Conservation (phyloP, 2,888 invertebrate species). For the Apodemia duryi region DNA sequence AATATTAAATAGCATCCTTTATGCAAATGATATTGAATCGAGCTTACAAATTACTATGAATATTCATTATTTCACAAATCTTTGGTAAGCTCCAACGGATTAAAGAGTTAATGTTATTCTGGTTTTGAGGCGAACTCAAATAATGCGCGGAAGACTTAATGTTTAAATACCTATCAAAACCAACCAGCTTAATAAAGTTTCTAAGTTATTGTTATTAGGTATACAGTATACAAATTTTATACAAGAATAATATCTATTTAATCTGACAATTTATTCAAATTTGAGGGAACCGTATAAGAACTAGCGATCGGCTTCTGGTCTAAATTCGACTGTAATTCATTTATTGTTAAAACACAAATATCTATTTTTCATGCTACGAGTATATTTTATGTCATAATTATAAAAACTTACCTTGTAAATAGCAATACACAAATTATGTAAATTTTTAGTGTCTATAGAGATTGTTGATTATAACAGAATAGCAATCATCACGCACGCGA, state of each 20-base stretch:
- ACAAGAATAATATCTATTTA: not conserved
- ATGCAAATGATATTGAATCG: constrained; percentile 21
- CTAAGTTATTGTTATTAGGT: constrained; percentile 1
- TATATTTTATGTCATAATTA: no score
- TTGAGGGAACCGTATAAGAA: no score
- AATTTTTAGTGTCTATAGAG: no score
- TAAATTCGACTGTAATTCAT: no score
- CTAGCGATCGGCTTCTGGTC: no score
- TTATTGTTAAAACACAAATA: no score
- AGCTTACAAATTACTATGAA: constrained; percentile 21
- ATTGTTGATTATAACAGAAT: no score
- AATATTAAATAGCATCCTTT: constrained; percentile 1
- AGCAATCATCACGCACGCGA: no score
- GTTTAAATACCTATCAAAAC: constrained; percentile 24
- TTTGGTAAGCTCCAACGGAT: constrained; percentile 13
- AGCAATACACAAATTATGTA: no score
- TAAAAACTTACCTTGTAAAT: no score
- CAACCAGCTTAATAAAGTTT: not conserved
- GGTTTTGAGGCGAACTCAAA: not conserved
- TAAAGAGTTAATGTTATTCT: constrained; percentile 10
- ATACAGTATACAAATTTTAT: not conserved
- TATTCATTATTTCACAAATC: constrained; percentile 24
- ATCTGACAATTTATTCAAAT: no score
- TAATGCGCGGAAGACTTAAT: constrained; percentile 18
- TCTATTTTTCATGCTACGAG: no score